These are phyloP conservation scores for Chironomus tentans DNA, from an alignment of 2,888 invertebrate genomes.

Conservation along the genomic window DNA sequence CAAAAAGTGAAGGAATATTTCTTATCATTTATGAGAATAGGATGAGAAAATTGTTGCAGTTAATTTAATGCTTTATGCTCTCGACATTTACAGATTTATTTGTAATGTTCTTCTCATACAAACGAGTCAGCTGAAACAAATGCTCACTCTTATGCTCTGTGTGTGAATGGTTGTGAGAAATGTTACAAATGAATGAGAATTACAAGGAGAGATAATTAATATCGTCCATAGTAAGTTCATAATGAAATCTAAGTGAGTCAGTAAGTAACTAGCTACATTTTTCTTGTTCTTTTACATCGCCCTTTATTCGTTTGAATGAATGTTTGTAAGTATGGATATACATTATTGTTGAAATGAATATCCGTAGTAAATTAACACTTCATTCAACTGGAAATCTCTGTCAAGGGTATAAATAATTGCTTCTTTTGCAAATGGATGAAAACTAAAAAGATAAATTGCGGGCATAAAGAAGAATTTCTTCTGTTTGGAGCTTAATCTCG, in stretches of 20 bases:
- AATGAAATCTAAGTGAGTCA: background rate
- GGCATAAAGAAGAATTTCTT: background rate
- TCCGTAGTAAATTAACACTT: background rate
- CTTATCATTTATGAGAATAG: too few species aligned
- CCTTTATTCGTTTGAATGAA: too few species aligned
- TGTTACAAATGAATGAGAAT: background rate
- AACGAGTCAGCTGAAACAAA: too few species aligned
- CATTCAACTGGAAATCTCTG: background rate
- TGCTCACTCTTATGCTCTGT: too few species aligned
- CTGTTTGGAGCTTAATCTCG: background rate
- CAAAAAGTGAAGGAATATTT: too few species aligned
- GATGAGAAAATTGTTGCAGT: background rate
- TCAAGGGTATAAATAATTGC: background rate
- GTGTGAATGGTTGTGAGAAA: too few species aligned
- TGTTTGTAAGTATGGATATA: too few species aligned
- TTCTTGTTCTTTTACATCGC: too few species aligned
- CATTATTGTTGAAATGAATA: background rate
- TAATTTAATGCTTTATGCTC: background rate
- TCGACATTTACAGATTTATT: background rate
- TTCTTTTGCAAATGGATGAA: background rate
- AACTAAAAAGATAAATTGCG: background rate
- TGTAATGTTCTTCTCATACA: too few species aligned
- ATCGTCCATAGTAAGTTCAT: background rate
- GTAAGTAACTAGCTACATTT: background rate
- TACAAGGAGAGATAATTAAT: background rate